phyloP scores from a whole-genome alignment of 1,140 invertebrate species.

The Anastatus disparis region DNA sequence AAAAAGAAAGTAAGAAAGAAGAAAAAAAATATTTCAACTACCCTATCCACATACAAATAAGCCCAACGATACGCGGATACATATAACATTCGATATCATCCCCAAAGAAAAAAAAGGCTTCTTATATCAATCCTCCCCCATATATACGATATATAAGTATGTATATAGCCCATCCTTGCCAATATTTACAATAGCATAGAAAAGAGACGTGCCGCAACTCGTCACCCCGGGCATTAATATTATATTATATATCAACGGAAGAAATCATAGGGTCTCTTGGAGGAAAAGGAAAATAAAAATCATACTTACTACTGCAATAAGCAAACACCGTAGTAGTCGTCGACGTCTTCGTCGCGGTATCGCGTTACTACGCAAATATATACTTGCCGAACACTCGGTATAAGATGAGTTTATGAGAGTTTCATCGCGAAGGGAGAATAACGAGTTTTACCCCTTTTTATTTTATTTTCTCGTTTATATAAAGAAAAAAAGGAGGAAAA shows the following conservation, averaged over 20 bases:
- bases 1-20: neutral
- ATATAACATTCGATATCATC: neutral
- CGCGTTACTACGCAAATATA: constrained; percentile 64
- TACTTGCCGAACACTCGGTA: constrained; percentile 48
- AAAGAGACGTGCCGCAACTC: constrained; percentile 59
- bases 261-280: constrained; percentile 51
- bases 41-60: neutral
- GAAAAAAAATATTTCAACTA: constrained; percentile 19
- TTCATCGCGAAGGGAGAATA: too few relatives aligned
- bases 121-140: neutral
- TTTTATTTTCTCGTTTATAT: too few relatives aligned
- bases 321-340: constrained; percentile 45
- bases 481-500: too few relatives aligned
- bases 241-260: constrained; percentile 65
- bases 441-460: constrained; percentile 38
- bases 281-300: too few relatives aligned
- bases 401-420: constrained; percentile 17
- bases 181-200: constrained; percentile 62
- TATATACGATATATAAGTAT: too few relatives aligned
- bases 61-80: neutral
- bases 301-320: constrained; percentile 47
- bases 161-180: constrained; percentile 48
- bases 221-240: constrained; percentile 66
- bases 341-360: constrained; percentile 49
- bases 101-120: constrained; percentile 5